Evolutionary conservation across 1,140 invertebrate species (phyloP).

Genomic region (Drosophila ercepeae): DNA sequence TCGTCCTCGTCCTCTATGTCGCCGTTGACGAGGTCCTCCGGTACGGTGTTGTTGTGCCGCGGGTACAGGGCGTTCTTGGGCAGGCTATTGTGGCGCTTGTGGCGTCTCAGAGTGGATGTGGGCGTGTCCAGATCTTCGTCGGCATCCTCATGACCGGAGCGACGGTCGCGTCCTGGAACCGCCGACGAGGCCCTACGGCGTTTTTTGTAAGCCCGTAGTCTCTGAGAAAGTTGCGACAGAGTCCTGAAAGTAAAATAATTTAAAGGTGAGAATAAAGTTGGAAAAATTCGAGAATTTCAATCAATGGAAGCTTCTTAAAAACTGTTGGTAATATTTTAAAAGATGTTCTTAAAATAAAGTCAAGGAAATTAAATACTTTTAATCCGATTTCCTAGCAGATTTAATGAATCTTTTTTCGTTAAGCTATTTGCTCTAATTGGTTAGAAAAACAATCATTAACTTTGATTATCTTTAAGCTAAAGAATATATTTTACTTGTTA

Average conservation of each 20-base stretch:
- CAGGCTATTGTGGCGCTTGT: conserved; percentile 75
- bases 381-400: too few relatives aligned
- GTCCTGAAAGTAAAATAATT: conserved; percentile 38
- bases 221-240: conserved; percentile 54
- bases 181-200: conserved; percentile 68
- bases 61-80: conserved; percentile 70
- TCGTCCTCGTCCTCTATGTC: conserved; percentile 11
- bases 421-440: not conserved
- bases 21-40: conserved; percentile 53
- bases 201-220: conserved; percentile 58
- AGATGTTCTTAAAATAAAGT: too few relatives aligned
- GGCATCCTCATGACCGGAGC: conserved; percentile 47
- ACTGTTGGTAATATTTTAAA: too few relatives aligned
- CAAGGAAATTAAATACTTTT: too few relatives aligned
- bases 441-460: not conserved
- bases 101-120: conserved; percentile 33
- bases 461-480: not conserved
- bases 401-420: too few relatives aligned
- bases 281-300: too few relatives aligned
- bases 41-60: conserved; percentile 58
- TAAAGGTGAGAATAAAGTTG: not conserved
- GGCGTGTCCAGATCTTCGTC: conserved; percentile 61
- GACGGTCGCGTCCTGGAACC: conserved; percentile 45
- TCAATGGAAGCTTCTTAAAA: too few relatives aligned
- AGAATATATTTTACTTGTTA: not conserved